Percentiles rank a stretch among this genome's conserved stretches.
These are phyloP conservation scores for Ceratothoa steindachneri DNA, from an alignment of 2,888 invertebrate genomes.

Conservation along the genomic window DNA sequence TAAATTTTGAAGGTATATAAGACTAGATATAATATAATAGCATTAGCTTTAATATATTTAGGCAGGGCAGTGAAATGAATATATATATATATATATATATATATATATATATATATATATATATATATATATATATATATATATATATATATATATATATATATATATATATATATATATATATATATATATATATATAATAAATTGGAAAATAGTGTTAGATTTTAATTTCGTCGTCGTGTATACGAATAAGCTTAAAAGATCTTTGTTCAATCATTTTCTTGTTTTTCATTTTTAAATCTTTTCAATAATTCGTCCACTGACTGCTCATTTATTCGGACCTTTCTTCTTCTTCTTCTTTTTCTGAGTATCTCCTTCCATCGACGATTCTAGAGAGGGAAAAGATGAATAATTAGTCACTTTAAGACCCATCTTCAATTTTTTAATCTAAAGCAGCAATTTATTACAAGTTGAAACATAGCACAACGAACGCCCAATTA, in stretches of 20 bases:
- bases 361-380: not conserved
- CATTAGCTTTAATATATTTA: no score
- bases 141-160: conserved; percentile 15
- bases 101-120: conserved; percentile 16
- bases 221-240: no score
- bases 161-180: conserved; percentile 16
- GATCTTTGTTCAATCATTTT: not conserved
- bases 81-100: conserved; percentile 11
- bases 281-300: not conserved
- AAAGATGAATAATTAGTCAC: not conserved
- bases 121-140: conserved; percentile 16
- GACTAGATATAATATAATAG: no score
- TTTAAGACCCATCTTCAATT: not conserved
- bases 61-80: no score
- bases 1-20: no score
- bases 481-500: no score
- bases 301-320: not conserved
- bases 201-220: not conserved
- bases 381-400: not conserved
- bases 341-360: not conserved
- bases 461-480: no score
- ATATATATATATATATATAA: conserved; percentile 13
- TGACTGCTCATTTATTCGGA: not conserved
- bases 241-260: no score
- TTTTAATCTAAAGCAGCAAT: not conserved